Evolutionary conservation across 2,113 vertebrate species (phyloP).

Genomic region (Hystrix brachyura): DNA sequence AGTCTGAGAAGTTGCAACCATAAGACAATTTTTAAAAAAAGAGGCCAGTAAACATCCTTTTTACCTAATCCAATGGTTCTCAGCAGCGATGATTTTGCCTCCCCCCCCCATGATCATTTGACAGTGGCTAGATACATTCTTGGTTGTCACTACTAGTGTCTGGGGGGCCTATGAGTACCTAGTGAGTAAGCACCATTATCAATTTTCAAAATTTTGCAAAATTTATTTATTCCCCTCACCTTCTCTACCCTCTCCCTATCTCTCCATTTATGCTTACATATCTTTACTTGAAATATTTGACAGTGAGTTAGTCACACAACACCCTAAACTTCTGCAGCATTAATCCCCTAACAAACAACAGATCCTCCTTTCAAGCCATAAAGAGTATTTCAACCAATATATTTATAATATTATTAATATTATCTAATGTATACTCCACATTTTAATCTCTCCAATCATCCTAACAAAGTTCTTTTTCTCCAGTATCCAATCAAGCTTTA

Average conservation of each 20-base stretch:
- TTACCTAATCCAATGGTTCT: background rate
- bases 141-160: background rate
- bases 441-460: background rate
- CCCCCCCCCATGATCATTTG: background rate
- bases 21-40: background rate
- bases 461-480: background rate
- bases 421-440: background rate
- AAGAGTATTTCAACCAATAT: background rate
- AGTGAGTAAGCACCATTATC: background rate
- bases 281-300: background rate
- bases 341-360: background rate
- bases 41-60: background rate
- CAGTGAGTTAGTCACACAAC: background rate
- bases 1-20: background rate
- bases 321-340: background rate
- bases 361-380: background rate
- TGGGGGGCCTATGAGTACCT: background rate
- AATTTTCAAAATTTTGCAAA: background rate
- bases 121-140: background rate
- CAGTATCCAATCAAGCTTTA: background rate
- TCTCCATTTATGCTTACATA: background rate
- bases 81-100: background rate
- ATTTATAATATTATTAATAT: background rate
- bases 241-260: background rate
- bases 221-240: background rate